A percentile compares a stretch with the other conserved stretches of the same genome.
Conservation (phyloP, 2,888 invertebrate species). For the Physocephala rufipes region DNA sequence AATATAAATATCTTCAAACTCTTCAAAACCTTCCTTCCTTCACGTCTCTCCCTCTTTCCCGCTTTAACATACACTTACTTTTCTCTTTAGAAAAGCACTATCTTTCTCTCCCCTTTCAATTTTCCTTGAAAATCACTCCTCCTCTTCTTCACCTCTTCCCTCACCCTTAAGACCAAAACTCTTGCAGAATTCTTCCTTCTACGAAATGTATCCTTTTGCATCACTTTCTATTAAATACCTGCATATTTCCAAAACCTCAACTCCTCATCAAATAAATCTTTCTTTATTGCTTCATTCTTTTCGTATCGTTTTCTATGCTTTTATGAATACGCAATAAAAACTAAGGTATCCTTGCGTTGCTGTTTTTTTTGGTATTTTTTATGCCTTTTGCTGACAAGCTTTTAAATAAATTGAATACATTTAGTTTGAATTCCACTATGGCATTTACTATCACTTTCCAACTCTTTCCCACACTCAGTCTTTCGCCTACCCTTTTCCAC, state of each 20-base stretch:
- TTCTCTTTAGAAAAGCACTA: too few relatives aligned
- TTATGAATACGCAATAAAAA: constrained; percentile 37
- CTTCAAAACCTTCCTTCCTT: too few relatives aligned
- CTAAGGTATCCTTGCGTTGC: background rate
- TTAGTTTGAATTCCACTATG: constrained; percentile 33
- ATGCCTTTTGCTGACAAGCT: constrained; percentile 59
- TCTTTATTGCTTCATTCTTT: constrained; percentile 55
- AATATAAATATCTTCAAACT: too few relatives aligned
- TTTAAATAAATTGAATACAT: constrained; percentile 63
- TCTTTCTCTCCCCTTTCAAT: too few relatives aligned
- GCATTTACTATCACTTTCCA: too few relatives aligned
- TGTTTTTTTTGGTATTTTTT: constrained; percentile 35
- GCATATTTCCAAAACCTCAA: constrained; percentile 49
- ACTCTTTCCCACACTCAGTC: constrained; percentile 36
- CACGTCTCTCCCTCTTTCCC: too few relatives aligned
- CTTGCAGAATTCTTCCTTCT: too few relatives aligned
- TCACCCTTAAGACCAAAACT: too few relatives aligned
- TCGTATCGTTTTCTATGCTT: constrained; percentile 29
- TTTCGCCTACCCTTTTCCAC: constrained; percentile 3
- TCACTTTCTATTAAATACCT: constrained; percentile 11
- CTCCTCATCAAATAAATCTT: constrained; percentile 57
- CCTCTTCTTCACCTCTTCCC: too few relatives aligned
- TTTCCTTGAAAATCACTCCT: too few relatives aligned
- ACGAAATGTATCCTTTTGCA: background rate
- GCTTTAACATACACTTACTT: too few relatives aligned